phyloP scores from a whole-genome alignment of 2,797 vertebrate species.

The Sylvilagus floridanus region DNA sequence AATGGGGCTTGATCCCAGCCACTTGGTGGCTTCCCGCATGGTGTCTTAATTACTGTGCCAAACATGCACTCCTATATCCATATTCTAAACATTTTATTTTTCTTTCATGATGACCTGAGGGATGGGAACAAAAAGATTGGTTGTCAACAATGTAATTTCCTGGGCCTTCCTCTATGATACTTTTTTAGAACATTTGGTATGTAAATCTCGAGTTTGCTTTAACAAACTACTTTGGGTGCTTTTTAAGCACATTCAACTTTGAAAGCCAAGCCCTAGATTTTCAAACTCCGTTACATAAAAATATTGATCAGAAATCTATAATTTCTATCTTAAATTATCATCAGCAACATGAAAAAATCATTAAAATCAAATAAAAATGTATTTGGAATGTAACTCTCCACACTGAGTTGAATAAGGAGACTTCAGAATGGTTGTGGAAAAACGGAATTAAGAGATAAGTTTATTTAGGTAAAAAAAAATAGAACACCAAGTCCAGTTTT shows the following conservation, averaged over 20 bases:
- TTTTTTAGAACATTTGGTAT: not conserved
- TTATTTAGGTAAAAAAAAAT: too few relatives aligned
- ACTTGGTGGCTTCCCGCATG: too few relatives aligned
- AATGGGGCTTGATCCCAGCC: too few relatives aligned
- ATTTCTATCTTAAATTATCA: not conserved
- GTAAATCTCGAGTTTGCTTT: not conserved
- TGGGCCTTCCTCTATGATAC: not conserved
- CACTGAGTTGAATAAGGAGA: not conserved
- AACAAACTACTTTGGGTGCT: not conserved
- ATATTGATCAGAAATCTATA: not conserved
- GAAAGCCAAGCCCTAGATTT: not conserved
- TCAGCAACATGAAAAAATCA: not conserved
- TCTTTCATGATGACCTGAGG: not conserved
- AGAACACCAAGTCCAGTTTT: too few relatives aligned
- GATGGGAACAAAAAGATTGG: not conserved
- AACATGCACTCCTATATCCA: not conserved
- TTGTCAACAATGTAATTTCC: not conserved
- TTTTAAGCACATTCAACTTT: not conserved
- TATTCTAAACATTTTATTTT: not conserved
- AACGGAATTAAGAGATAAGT: too few relatives aligned
- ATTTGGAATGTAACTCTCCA: conserved; percentile 7
- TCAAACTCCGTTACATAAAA: not conserved
- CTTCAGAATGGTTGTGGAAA: too few relatives aligned
- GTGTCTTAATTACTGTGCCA: too few relatives aligned
- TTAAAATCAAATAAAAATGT: conserved; percentile 5